Evolutionary conservation across 2,888 invertebrate species (phyloP).

Genomic region (Megamerina dolium): DNA sequence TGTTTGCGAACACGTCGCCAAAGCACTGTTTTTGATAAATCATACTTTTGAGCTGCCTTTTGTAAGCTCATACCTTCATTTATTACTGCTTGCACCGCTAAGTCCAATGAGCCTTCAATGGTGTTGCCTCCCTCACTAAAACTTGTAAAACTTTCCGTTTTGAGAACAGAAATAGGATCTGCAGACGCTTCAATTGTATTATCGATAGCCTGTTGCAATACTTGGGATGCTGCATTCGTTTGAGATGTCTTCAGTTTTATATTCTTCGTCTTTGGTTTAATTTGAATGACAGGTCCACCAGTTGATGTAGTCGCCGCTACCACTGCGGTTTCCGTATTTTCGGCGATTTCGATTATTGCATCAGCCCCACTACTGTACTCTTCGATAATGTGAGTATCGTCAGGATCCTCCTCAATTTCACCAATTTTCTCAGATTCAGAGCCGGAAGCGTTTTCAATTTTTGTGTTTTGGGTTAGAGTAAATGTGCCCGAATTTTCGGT

Average conservation of each 20-base stretch:
- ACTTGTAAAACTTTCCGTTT: conserved; percentile 15
- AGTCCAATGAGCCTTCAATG: conserved; percentile 19
- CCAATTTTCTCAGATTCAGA: conserved; percentile 24
- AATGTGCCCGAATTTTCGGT: conserved; percentile 44
- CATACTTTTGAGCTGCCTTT: conserved; percentile 45
- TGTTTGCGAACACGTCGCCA: conserved; percentile 47
- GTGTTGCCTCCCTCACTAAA: not conserved
- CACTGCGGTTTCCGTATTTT: conserved; percentile 6
- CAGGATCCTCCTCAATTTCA: conserved; percentile 29
- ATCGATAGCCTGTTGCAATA: conserved; percentile 22
- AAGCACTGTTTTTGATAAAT: conserved; percentile 47
- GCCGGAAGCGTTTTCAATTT: conserved; percentile 26
- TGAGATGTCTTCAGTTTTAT: conserved; percentile 15
- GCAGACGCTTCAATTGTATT: conserved; percentile 19
- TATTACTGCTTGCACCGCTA: conserved; percentile 44
- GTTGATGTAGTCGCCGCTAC: conserved; percentile 5
- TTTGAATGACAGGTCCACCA: conserved; percentile 21
- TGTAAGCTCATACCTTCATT: conserved; percentile 43
- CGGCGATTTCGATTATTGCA: conserved; percentile 31
- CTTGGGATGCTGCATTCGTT: conserved; percentile 5
- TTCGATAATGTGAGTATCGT: conserved; percentile 34
- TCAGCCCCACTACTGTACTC: conserved; percentile 31
- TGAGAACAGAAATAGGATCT: conserved; percentile 24
- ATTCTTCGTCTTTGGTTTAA: conserved; percentile 22
- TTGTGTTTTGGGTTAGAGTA: conserved; percentile 38